Percentiles rank a stretch among this genome's conserved stretches.
Conservation (phyloP, 2,113 vertebrate genomes). For the Empidonax traillii region DNA sequence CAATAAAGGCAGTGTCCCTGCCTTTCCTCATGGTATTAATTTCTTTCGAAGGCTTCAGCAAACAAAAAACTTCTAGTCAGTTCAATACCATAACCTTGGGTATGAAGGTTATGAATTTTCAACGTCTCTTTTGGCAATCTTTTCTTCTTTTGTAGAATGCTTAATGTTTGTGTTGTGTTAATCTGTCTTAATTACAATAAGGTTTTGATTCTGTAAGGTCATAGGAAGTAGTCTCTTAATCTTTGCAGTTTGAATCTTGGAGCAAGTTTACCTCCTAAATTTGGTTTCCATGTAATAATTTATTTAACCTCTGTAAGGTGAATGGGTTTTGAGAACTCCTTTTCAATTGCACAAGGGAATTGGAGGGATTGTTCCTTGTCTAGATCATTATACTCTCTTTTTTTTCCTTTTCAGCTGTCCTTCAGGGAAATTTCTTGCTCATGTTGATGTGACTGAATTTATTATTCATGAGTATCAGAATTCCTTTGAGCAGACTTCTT, state of each 20-base stretch:
- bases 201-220: not conserved
- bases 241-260: not conserved
- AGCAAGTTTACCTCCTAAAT: not conserved
- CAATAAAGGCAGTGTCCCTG: not conserved
- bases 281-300: not conserved
- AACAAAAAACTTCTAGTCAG: not conserved
- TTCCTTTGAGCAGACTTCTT: constrained; percentile 32
- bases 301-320: not conserved
- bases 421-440: constrained; percentile 5
- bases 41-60: not conserved
- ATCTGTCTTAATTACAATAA: not conserved
- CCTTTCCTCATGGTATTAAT: not conserved
- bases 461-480: constrained; percentile 48
- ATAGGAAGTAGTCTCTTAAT: not conserved
- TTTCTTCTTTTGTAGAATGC: not conserved
- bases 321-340: not conserved
- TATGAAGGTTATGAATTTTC: not conserved
- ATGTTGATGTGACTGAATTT: constrained; percentile 29
- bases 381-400: not conserved
- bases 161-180: not conserved
- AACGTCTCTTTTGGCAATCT: not conserved
- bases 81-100: not conserved
- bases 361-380: not conserved
- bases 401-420: not conserved
- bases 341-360: not conserved